phyloP scores from a whole-genome alignment of 2,888 invertebrate genomes.

The Orchestes rusci region DNA sequence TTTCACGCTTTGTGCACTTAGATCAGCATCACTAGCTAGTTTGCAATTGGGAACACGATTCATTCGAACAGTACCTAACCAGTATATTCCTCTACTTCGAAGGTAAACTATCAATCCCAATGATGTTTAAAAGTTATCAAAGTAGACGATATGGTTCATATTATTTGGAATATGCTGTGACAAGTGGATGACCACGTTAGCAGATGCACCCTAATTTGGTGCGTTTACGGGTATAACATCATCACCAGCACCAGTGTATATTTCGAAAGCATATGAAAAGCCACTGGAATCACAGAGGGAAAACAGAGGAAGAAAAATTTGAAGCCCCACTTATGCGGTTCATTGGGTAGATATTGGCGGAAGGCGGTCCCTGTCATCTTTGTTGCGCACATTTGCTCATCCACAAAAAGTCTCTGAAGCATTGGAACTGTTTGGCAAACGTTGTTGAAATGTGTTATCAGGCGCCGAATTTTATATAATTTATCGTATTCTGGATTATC shows the following conservation, averaged over 20 bases:
- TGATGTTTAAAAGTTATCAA: constrained; percentile 35
- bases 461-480: not conserved
- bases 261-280: constrained; percentile 1
- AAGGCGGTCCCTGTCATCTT: not conserved
- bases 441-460: not conserved
- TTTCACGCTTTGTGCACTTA: too few species aligned
- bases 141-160: constrained; percentile 34
- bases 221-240: not conserved
- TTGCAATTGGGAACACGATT: constrained; percentile 1
- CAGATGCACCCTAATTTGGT: constrained; percentile 33
- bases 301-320: constrained; percentile 2
- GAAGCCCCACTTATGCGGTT: constrained; percentile 8
- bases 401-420: constrained; percentile 1
- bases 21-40: not conserved
- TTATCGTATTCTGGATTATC: constrained; percentile 1
- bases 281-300: not conserved
- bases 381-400: constrained; percentile 2
- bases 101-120: constrained; percentile 30
- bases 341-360: constrained; percentile 4
- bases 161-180: too few species aligned
- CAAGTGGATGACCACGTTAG: constrained; percentile 35
- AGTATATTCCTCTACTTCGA: constrained; percentile 1
- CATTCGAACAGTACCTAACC: constrained; percentile 1
- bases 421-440: constrained; percentile 1
- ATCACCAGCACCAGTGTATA: not conserved